A percentile compares a stretch with the other conserved stretches of the same genome.
phyloP scores from a whole-genome alignment of 2,113 vertebrate species.

The Typhlomys cinereus region DNA sequence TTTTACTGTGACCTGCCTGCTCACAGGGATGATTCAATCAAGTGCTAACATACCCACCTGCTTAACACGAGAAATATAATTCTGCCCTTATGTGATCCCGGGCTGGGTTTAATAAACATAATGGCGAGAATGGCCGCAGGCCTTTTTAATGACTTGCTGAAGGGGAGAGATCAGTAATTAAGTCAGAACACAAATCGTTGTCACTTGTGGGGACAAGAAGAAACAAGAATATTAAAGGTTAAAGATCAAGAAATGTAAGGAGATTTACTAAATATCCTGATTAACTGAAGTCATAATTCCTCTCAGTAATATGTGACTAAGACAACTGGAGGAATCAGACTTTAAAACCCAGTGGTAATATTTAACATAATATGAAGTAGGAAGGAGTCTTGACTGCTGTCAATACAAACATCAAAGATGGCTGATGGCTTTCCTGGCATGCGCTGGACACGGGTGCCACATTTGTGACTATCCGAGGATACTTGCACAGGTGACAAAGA shows the following conservation, averaged over 20 bases:
- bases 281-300: neutral
- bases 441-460: too few relatives aligned
- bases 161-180: constrained; percentile 81
- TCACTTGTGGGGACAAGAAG: constrained; percentile 66
- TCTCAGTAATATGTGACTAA: neutral
- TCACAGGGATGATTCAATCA: constrained; percentile 51
- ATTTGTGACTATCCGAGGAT: too few relatives aligned
- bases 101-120: constrained; percentile 73
- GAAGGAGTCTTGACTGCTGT: neutral
- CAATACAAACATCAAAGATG: neutral
- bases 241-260: neutral
- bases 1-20: constrained; percentile 59
- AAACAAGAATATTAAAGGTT: neutral
- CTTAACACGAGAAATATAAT: constrained; percentile 67
- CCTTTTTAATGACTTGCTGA: constrained; percentile 82
- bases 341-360: neutral
- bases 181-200: constrained; percentile 80
- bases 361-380: neutral
- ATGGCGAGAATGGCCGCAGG: constrained; percentile 72
- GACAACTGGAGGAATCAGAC: neutral
- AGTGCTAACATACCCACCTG: constrained; percentile 57
- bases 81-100: constrained; percentile 75
- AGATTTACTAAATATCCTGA: neutral
- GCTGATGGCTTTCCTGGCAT: too few relatives aligned
- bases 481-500: too few relatives aligned